Evolutionary conservation across 2,113 vertebrate species (phyloP).

Genomic region (Etia nguti): DNA sequence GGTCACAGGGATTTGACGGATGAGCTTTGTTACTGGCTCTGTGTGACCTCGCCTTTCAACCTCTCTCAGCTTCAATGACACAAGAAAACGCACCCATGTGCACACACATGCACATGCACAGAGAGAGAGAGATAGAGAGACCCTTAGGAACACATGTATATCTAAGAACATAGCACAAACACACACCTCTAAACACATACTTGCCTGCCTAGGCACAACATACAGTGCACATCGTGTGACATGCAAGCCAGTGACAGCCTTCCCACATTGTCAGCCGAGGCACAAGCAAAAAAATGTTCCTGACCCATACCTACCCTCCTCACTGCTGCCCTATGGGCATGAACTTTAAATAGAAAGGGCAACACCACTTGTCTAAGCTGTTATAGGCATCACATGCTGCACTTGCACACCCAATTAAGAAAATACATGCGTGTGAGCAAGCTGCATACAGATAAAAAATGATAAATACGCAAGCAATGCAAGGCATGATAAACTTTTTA

Average conservation of each 20-base stretch:
- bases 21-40: conserved; percentile 55
- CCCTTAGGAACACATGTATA: background rate
- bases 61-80: conserved; percentile 49
- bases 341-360: background rate
- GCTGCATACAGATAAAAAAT: background rate
- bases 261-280: background rate
- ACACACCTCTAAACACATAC: background rate
- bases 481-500: background rate
- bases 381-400: background rate
- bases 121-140: background rate
- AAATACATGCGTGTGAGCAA: background rate
- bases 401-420: background rate
- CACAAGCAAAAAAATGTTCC: background rate
- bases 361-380: background rate
- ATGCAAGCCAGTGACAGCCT: background rate
- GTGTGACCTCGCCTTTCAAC: conserved; percentile 62
- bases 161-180: background rate
- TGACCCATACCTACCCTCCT: background rate
- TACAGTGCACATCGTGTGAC: background rate
- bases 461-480: background rate
- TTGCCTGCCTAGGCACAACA: background rate
- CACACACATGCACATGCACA: background rate
- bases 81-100: conserved; percentile 22
- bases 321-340: background rate
- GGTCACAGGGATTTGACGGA: conserved; percentile 63